These are phyloP conservation scores for Megaceryle alcyon DNA, from an alignment of 2,797 vertebrate species.

Conservation along the genomic window DNA sequence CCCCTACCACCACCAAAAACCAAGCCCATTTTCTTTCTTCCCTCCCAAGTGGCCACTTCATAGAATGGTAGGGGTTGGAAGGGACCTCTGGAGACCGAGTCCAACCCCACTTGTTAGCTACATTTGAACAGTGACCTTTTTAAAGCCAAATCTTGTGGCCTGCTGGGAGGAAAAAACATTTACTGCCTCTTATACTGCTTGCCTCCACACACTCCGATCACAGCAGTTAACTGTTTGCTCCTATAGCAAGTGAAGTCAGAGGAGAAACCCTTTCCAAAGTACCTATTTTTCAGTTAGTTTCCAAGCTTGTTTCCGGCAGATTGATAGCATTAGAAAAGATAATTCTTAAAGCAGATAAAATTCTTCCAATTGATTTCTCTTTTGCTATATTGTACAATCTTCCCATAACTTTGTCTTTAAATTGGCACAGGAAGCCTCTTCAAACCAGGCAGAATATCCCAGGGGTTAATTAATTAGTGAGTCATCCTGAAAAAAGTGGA, in stretches of 20 bases:
- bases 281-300: not conserved
- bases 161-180: not conserved
- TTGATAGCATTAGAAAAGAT: not conserved
- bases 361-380: not conserved
- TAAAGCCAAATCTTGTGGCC: not conserved
- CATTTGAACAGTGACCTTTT: not conserved
- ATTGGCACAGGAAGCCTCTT: not conserved
- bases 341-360: not conserved
- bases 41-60: not conserved
- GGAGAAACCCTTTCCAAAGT: not conserved
- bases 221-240: not conserved
- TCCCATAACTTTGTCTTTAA: not conserved
- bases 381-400: not conserved
- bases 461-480: conserved; percentile 22
- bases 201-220: not conserved
- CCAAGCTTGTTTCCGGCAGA: not conserved
- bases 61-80: no score
- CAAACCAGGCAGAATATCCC: not conserved
- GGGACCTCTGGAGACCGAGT: no score
- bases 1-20: not conserved
- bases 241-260: not conserved
- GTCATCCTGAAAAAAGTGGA: conserved; percentile 15
- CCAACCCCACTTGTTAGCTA: not conserved
- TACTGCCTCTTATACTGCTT: not conserved
- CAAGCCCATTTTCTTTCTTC: not conserved